Conservation (phyloP, 2,888 invertebrate genomes). For the Myopa testacea region DNA sequence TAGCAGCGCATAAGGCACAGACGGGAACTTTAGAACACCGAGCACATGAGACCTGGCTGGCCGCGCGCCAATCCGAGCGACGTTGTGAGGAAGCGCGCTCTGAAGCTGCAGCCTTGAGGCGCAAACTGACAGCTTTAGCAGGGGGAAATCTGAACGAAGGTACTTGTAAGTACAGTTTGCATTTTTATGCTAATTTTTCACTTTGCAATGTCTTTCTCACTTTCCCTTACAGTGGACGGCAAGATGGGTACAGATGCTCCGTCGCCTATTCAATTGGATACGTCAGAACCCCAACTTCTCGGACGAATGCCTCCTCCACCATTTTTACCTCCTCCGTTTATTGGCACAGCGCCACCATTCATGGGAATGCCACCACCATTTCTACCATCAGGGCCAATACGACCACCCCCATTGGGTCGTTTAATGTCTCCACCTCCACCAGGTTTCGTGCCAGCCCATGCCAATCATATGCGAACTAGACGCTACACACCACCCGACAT, state of each 20-base stretch:
- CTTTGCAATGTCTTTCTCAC: conserved; percentile 41
- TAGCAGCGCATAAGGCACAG: conserved; percentile 76
- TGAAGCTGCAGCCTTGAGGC: conserved; percentile 76
- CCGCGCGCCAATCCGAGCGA: conserved; percentile 83
- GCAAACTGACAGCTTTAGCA: conserved; percentile 70
- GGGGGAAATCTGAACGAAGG: conserved; percentile 55
- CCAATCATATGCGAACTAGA: conserved; percentile 43
- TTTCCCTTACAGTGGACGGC: conserved; percentile 45
- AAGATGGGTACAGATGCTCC: conserved; percentile 56
- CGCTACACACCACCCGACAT: conserved; percentile 47
- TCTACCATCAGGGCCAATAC: conserved; percentile 71
- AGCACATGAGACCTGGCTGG: conserved; percentile 88
- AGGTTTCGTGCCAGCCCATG: conserved; percentile 27
- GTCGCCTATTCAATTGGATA: conserved; percentile 67
- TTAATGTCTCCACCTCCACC: conserved; percentile 71
- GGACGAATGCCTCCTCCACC: conserved; percentile 72
- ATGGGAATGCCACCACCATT: conserved; percentile 71
- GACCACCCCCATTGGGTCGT: conserved; percentile 71
- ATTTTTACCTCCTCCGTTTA: conserved; percentile 74
- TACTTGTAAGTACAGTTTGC: conserved; percentile 47
- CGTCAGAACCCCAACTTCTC: conserved; percentile 66
- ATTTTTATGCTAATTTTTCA: neutral
- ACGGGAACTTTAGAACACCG: conserved; percentile 84
- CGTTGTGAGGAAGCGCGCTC: conserved; percentile 84
- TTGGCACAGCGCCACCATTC: conserved; percentile 75